These are phyloP conservation scores for Gorsachius magnificus DNA, from an alignment of 2,797 vertebrate species.

Conservation along the genomic window DNA sequence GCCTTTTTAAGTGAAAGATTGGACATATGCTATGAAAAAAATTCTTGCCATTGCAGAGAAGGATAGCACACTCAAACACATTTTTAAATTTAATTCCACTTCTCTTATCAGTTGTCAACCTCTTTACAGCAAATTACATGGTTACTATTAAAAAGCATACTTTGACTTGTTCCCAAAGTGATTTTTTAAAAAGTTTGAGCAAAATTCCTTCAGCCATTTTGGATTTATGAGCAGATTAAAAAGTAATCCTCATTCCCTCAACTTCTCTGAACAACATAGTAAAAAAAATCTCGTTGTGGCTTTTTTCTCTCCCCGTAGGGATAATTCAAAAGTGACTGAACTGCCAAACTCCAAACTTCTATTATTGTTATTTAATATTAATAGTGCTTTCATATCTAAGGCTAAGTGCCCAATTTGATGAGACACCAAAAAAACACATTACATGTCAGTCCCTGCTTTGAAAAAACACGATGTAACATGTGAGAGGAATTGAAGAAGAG, in stretches of 20 bases:
- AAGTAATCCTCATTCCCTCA: neutral
- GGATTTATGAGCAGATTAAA: constrained; percentile 46
- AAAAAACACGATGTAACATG: neutral
- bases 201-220: constrained; percentile 42
- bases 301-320: neutral
- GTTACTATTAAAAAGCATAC: constrained; percentile 47
- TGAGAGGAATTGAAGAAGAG: neutral
- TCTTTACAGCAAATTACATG: constrained; percentile 46
- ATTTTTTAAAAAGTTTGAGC: constrained; percentile 57
- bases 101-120: constrained; percentile 39
- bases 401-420: neutral
- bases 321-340: constrained; percentile 15
- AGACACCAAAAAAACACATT: neutral
- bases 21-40: constrained; percentile 55
- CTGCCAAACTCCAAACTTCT: neutral
- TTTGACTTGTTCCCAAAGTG: constrained; percentile 45
- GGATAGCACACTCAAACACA: constrained; percentile 33
- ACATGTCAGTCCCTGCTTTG: neutral
- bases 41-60: constrained; percentile 50
- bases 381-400: neutral
- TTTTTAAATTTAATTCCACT: constrained; percentile 61
- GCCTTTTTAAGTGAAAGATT: constrained; percentile 69
- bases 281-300: neutral
- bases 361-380: constrained; percentile 10
- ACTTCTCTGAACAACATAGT: neutral